Base-by-base conservation (phyloP, 1,140 invertebrate species). In the Charaxes varanes region DNA sequence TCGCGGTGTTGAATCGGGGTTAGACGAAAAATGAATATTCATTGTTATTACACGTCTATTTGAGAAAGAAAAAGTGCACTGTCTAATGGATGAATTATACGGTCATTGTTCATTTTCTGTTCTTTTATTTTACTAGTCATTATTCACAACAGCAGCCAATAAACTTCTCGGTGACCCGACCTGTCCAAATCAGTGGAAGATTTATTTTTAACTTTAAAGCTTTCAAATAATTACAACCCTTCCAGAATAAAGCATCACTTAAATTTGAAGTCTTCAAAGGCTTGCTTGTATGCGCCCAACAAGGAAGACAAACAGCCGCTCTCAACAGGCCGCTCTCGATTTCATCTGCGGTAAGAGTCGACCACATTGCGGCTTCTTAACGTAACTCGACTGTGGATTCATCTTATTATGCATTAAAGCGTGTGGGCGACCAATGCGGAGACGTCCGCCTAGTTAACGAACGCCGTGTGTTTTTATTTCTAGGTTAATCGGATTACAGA, bases 11-110 rank as follows among this genome's bases (percentile, higher is more conserved):
- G 17, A 24, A 46, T 46, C 15, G 22, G 7, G 43, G 35, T 40
- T 40, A 46, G 35, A 22, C 12, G 27, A 13, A 33, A 34, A 37
- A 28, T 43, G 32, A 36, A 43, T 43, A 43, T 43, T 43, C 36
- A 31, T 40, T 22, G 12, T 15, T 40, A 11, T 12, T 28, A 13
- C 17, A 10, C 1, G 5, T 27, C 2, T 18, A 28, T 28, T 28
- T 37, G 22, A 17, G 24, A 11, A 26, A 28, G 19, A 28, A 17
- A 13, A 27, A 37, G 24, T 37, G 12, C 31, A 19, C 18, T 4
- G 18, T 4, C 7, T 19, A 19, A 19, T 4, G 7, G 7, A 4
- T 4, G 7, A 4, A 4, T 19, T 4, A 4, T 19, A 4, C 18
- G 4, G 18, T 19, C 18, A 7, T 4, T 19, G 7, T 19, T 19